These are phyloP conservation scores for Drosophila kohkoa DNA, from an alignment of 1,140 invertebrate genomes.

Conservation along the genomic window DNA sequence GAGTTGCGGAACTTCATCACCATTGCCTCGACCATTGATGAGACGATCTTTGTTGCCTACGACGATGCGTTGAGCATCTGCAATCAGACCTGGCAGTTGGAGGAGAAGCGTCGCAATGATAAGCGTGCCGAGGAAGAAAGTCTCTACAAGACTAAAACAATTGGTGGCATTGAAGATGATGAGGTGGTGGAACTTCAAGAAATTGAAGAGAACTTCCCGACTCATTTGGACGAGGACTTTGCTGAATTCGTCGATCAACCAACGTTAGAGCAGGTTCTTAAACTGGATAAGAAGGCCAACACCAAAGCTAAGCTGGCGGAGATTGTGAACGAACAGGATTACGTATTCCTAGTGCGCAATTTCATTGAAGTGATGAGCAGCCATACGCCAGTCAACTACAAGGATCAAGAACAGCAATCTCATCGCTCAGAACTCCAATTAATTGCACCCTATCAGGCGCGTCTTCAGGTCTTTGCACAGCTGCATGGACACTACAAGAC, in stretches of 20 bases:
- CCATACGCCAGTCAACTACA: conserved; percentile 62
- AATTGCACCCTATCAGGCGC: conserved; percentile 55
- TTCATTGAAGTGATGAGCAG: conserved; percentile 73
- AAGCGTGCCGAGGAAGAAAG: conserved; percentile 91
- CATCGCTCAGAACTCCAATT: conserved; percentile 43
- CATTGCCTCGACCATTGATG: conserved; percentile 80
- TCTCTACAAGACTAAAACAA: conserved; percentile 92
- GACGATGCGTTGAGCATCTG: conserved; percentile 85
- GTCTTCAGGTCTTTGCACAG: conserved; percentile 70
- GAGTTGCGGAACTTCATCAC: conserved; percentile 86
- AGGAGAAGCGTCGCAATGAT: conserved; percentile 89
- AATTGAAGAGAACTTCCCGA: conserved; percentile 91
- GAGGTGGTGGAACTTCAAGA: conserved; percentile 90
- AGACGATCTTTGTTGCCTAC: conserved; percentile 85
- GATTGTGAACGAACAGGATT: conserved; percentile 76
- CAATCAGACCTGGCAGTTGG: conserved; percentile 90
- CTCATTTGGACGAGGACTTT: conserved; percentile 89
- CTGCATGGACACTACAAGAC: conserved; percentile 65
- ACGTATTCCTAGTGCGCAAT: conserved; percentile 66
- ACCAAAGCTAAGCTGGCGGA: conserved; percentile 61
- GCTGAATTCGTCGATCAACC: conserved; percentile 86
- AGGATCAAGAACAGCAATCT: conserved; percentile 11
- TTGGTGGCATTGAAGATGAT: conserved; percentile 89
- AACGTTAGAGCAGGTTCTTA: conserved; percentile 81
- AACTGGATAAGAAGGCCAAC: conserved; percentile 53